Percentiles rank a stretch among this genome's conserved stretches.
phyloP scores from a whole-genome alignment of 2,888 invertebrate genomes.

The Lasius platythorax region DNA sequence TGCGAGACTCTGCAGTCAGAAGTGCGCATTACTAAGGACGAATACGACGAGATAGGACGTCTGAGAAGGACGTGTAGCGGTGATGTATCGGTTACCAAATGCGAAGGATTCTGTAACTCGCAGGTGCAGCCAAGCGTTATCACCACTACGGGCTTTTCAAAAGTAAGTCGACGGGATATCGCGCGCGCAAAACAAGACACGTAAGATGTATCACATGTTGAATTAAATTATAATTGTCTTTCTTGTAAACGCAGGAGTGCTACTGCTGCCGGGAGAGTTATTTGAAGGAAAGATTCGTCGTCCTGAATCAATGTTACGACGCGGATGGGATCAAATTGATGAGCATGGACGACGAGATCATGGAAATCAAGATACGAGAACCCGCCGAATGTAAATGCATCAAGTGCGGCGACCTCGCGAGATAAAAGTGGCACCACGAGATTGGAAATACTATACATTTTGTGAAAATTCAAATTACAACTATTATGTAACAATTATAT shows the following conservation, averaged over 20 bases:
- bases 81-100: conserved; percentile 96
- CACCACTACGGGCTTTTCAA: conserved; percentile 95
- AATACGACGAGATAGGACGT: conserved; percentile 95
- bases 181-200: not conserved
- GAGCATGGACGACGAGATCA: conserved; percentile 90
- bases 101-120: conserved; percentile 96
- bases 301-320: conserved; percentile 94
- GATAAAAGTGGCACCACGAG: conserved; percentile 70
- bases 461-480: conserved; percentile 13
- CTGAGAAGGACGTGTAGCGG: conserved; percentile 95
- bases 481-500: conserved; percentile 12
- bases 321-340: conserved; percentile 93
- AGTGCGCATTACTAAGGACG: conserved; percentile 96
- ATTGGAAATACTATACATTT: conserved; percentile 1
- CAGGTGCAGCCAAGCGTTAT: conserved; percentile 97
- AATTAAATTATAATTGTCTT: conserved; percentile 5
- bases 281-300: conserved; percentile 92
- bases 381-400: conserved; percentile 96
- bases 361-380: conserved; percentile 94
- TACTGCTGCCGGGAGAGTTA: conserved; percentile 96
- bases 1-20: conserved; percentile 95
- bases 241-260: conserved; percentile 91
- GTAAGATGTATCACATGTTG: not conserved
- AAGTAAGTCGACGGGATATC: conserved; percentile 87
- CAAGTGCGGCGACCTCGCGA: conserved; percentile 95